Base-by-base conservation (phyloP, 2,113 vertebrate species). In the Thryonomys swinderianus region DNA sequence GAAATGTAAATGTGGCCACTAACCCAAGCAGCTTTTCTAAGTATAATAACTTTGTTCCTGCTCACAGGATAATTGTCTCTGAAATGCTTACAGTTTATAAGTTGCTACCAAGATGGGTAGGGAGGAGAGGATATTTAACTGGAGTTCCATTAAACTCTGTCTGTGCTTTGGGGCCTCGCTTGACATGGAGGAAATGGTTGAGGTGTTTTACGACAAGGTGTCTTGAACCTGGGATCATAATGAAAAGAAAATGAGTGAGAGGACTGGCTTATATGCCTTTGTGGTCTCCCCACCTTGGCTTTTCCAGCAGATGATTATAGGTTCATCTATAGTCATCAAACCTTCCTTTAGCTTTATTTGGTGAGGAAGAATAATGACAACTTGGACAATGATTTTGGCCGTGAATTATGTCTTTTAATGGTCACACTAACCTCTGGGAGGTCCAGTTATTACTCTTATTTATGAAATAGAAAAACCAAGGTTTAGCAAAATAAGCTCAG, bases 51-150 rank as follows among this genome's bases (percentile, higher is more conserved):
- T 90, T 17, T 66, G 88, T n/a, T 87, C 92, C 81, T 82, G 55
- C 93, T 96, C 66, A 90, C 66, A 93, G 74, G 37, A 66, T 53
- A n/a, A 73, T 79, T 93, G 88, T 88, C 83, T 48, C 34, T 62
- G 73, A 85, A 94, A 74, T 2, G 0, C 83, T 84, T 81, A 27
- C 45, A 57, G 18, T 57, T 84, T 88, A 85, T 88, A 93, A 91
- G 84, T 81, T 93, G 59, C 85, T 74, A 30, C 53, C 48, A 82
- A 7, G 12, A 5, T 23, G 3, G 32, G 53, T 51, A 78, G 78
- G 7, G 25, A 45, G 34, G 78, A 80, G 20, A 48, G 73, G 69
- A 90, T 55, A 80, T 85, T 93, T 91, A 81, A 80, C 5, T 93
- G 76, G 80, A 91, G 83, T 85, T 89, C 23, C 34, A 80, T 62